Evolutionary conservation across 2,888 invertebrate species (phyloP), one percentile per base, ranked within the genome.

Genomic region (Cataglyphis altisquamis): DNA sequence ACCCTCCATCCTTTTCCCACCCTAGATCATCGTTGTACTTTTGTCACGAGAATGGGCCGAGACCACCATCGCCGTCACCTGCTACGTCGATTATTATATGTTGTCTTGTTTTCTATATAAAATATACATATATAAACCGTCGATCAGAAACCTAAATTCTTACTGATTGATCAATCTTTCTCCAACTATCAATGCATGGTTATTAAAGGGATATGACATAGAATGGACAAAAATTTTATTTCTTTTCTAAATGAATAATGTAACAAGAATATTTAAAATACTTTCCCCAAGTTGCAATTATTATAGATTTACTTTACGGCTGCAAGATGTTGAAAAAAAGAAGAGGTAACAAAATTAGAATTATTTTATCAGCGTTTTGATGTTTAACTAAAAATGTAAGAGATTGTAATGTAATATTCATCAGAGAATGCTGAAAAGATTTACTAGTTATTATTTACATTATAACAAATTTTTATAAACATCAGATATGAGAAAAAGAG

Each of bases 41-140:
- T 93, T 93, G 92, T 93, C 93, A 93, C 92, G 93, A 91, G 85
- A 93, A 91, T 90, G 86, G 86, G 85, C 78, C 84, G 82, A 83
- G 85, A 83, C 80, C 86, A 78, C 84, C 81, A 82, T 68, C 84
- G 66, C 68, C 84, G 68, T 64, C 63, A 81, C 84, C 68, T 85
- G 77, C 70, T 63, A 81, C 82, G 87, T 80, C 66, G 78, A 68
- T 80, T 86, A 72, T 81, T 74, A 73, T 62, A 62, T 74, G 74
- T 62, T 80, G 64, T 62, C 75, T 64, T 88, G 87, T 88, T 90
- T 87, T 82, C 73, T 68, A 84, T 88, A 89, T 83, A 89, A 90
- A 91, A 92, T 85, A 85, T 89, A 81, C 83, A 92, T 84, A 84
- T 90, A 81, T 82, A 86, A 62, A 75, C 63, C 64, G 63, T 74